A percentile compares a stretch with the other conserved stretches of the same genome.
phyloP scores from a whole-genome alignment of 2,797 vertebrate species.

The Dicrostonyx torquatus region DNA sequence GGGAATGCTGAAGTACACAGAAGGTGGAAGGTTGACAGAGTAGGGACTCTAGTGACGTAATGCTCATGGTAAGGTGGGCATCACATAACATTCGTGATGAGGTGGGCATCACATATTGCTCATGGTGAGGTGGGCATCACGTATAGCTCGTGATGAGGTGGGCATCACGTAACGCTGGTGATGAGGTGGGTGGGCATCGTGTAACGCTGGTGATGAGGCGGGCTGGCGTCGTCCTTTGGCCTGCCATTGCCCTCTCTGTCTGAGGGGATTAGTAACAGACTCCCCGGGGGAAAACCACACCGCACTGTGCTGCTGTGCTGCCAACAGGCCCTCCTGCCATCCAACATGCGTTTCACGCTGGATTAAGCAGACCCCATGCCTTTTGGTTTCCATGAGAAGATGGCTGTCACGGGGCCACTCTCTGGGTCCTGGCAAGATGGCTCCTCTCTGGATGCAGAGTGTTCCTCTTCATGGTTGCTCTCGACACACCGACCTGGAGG shows the following conservation, averaged over 20 bases:
- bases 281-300: not conserved
- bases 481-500: not conserved
- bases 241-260: not conserved
- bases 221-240: no score
- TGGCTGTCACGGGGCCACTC: not conserved
- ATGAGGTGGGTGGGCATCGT: no score
- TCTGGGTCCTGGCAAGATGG: not conserved
- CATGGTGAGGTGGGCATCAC: no score
- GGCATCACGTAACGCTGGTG: no score
- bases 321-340: not conserved
- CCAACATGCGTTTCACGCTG: not conserved
- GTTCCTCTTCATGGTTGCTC: not conserved
- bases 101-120: no score
- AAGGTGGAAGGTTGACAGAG: not conserved
- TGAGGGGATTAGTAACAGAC: not conserved
- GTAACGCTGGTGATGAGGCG: no score
- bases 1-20: not conserved
- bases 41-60: fast-evolving
- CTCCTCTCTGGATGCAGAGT: not conserved
- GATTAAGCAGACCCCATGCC: not conserved
- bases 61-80: no score
- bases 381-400: not conserved
- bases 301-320: not conserved
- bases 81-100: no score
- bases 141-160: no score